Evolutionary conservation across 2,113 vertebrate species (phyloP).

Genomic region (Carlito syrichta): DNA sequence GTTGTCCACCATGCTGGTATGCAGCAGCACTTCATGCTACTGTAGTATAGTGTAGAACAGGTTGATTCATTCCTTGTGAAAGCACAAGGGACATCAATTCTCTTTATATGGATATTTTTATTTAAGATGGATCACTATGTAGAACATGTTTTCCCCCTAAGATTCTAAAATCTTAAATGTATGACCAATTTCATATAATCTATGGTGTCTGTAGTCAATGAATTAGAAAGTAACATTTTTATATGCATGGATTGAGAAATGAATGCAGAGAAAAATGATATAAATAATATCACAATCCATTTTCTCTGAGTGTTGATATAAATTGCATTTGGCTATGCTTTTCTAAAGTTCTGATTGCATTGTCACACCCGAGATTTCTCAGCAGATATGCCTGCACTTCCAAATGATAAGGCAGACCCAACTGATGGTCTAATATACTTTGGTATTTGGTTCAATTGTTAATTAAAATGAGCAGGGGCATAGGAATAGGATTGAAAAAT

Average conservation of each 20-base stretch:
- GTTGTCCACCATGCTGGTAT: not conserved
- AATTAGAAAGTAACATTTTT: conserved; percentile 74
- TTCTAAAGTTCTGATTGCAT: conserved; percentile 58
- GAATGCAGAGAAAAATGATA: conserved; percentile 55
- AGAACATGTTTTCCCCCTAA: conserved; percentile 62
- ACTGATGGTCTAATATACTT: not conserved
- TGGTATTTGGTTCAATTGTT: not conserved
- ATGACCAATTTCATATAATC: conserved; percentile 64
- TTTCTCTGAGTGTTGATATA: conserved; percentile 57
- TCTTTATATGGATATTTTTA: conserved; percentile 69
- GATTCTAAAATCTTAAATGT: conserved; percentile 73
- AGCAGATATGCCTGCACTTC: conserved; percentile 29
- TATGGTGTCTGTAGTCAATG: conserved; percentile 59
- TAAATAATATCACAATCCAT: conserved; percentile 67
- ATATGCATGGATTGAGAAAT: conserved; percentile 61
- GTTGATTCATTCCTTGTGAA: conserved; percentile 41
- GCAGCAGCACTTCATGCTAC: not conserved
- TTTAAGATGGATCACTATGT: conserved; percentile 60
- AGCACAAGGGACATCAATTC: conserved; percentile 58
- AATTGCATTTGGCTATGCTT: conserved; percentile 63
- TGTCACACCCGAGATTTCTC: conserved; percentile 52
- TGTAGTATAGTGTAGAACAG: not conserved
- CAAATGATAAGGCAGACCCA: conserved; percentile 46
- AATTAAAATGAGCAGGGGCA: conserved; percentile 24
- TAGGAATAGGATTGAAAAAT: not conserved